Conservation (phyloP, 2,888 invertebrate genomes). For the Polyommatus iphigenia region DNA sequence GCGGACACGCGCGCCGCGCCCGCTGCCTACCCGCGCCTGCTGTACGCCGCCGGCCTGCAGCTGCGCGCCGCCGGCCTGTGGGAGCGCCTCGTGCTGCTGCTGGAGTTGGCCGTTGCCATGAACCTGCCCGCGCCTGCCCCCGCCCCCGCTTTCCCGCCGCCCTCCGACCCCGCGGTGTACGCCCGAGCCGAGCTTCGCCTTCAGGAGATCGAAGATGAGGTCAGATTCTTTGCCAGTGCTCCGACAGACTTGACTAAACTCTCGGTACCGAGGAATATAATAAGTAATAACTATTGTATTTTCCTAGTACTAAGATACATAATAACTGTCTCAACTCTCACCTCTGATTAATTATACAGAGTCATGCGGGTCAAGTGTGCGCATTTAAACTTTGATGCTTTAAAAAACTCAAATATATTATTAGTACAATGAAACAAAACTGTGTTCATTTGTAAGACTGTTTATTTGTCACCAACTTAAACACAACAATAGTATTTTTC, state of each 20-base stretch:
- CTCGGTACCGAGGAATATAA: too few relatives aligned
- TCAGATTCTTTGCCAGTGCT: neutral
- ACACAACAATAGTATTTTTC: too few relatives aligned
- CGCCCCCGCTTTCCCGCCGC: constrained; percentile 43
- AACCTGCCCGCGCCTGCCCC: constrained; percentile 75
- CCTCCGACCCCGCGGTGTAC: constrained; percentile 36
- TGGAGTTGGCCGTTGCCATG: constrained; percentile 84
- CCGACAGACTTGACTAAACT: neutral
- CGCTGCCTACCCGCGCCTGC: constrained; percentile 53
- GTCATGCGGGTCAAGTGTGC: too few relatives aligned
- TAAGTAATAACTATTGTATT: too few relatives aligned
- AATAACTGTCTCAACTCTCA: too few relatives aligned
- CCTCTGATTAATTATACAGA: too few relatives aligned
- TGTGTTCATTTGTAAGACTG: too few relatives aligned
- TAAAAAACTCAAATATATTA: too few relatives aligned
- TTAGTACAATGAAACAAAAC: too few relatives aligned
- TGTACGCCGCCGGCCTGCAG: constrained; percentile 50
- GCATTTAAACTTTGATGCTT: too few relatives aligned
- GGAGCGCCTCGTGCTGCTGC: constrained; percentile 87
- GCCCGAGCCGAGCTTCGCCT: constrained; percentile 39
- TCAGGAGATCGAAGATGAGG: constrained; percentile 41
- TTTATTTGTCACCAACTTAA: too few relatives aligned
- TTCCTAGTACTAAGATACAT: too few relatives aligned
- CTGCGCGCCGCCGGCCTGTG: constrained; percentile 85
- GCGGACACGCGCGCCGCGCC: constrained; percentile 43